These are phyloP conservation scores for Leptosomus discolor DNA, from an alignment of 2,113 vertebrate species.

Conservation along the genomic window DNA sequence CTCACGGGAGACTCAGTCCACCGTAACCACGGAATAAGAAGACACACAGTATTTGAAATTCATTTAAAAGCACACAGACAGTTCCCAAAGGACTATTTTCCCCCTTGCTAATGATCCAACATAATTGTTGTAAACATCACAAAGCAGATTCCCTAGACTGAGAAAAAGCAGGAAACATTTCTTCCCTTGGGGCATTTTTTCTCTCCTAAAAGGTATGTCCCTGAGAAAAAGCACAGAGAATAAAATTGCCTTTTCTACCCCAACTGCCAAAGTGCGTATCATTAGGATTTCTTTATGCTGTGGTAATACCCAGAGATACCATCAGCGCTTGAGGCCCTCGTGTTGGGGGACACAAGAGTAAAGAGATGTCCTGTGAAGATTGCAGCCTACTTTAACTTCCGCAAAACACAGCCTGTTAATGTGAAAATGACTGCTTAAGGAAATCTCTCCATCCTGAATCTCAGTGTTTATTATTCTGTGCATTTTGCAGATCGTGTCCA, in stretches of 20 bases:
- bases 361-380: slow-evolving; percentile 31
- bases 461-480: slow-evolving; percentile 5
- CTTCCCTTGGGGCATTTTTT: slow-evolving; percentile 38
- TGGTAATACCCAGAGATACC: slow-evolving; percentile 12
- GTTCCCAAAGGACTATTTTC: slow-evolving; percentile 4
- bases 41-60: neutral
- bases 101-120: neutral
- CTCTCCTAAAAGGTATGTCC: slow-evolving; percentile 35
- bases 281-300: slow-evolving; percentile 25
- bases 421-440: neutral
- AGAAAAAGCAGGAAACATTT: slow-evolving; percentile 48
- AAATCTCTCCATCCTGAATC: neutral
- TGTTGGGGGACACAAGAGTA: slow-evolving; percentile 6
- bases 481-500: slow-evolving; percentile 79
- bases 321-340: neutral
- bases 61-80: neutral
- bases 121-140: slow-evolving; percentile 23
- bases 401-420: neutral
- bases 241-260: slow-evolving; percentile 30
- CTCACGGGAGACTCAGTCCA: neutral
- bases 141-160: slow-evolving; percentile 23
- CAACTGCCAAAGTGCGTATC: neutral
- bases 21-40: neutral
- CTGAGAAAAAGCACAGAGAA: slow-evolving; percentile 23
- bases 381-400: neutral